Percentiles rank a stretch among this genome's conserved stretches.
Conservation (phyloP, 2,888 invertebrate species). For the Pomacea canaliculata region DNA sequence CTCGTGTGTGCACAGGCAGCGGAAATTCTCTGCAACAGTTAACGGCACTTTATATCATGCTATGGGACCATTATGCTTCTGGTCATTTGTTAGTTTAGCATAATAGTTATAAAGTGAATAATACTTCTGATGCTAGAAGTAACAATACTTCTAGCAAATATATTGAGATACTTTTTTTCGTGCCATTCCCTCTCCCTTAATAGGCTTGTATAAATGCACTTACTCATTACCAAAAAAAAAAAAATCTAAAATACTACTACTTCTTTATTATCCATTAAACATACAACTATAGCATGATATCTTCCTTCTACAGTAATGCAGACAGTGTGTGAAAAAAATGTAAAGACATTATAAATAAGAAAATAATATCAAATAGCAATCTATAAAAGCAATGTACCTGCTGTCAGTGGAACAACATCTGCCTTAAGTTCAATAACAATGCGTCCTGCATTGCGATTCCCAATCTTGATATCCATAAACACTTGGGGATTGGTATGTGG, state of each 20-base stretch:
- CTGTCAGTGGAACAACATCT: conserved; percentile 95
- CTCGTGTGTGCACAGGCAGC: conserved; percentile 93
- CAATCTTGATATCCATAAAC: conserved; percentile 94
- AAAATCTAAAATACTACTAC: too few relatives aligned
- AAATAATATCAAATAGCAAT: conserved; percentile 6
- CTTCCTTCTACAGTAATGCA: too few relatives aligned
- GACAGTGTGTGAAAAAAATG: too few relatives aligned
- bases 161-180: too few relatives aligned
- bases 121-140: too few relatives aligned
- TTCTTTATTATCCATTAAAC: too few relatives aligned
- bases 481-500: conserved; percentile 78
- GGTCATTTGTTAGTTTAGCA: neutral
- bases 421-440: conserved; percentile 91
- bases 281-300: too few relatives aligned
- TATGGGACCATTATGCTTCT: neutral
- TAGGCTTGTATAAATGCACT: too few relatives aligned
- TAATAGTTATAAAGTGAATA: neutral
- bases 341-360: too few relatives aligned
- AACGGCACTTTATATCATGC: neutral
- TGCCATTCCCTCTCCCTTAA: too few relatives aligned
- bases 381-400: conserved; percentile 68
- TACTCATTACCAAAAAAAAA: too few relatives aligned
- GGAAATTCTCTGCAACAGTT: conserved; percentile 79
- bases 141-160: too few relatives aligned
- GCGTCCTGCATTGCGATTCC: conserved; percentile 87